Percentiles rank a stretch among this genome's conserved stretches.
Evolutionary conservation across 2,797 vertebrate species (phyloP).

Genomic region (Characodon lateralis): DNA sequence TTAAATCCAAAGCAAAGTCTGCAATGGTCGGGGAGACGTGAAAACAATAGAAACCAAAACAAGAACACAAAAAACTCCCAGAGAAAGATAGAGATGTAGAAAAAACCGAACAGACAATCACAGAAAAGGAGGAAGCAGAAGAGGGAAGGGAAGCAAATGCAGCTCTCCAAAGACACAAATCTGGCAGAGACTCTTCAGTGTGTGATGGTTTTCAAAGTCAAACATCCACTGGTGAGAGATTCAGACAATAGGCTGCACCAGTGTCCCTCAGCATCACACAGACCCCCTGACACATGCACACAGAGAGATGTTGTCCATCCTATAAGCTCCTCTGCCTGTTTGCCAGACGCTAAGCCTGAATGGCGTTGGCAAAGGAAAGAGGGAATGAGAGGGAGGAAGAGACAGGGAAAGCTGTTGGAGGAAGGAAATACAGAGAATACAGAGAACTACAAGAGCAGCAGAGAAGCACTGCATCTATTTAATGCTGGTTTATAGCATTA

Average conservation of each 20-base stretch:
- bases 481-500: slow-evolving; percentile 4
- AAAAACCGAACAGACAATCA: slow-evolving; percentile 49
- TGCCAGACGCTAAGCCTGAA: slow-evolving; percentile 76
- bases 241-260: slow-evolving; percentile 70
- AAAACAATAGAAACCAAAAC: slow-evolving; percentile 41
- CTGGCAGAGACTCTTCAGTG: slow-evolving; percentile 62
- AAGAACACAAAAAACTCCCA: neutral
- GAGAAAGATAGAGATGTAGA: slow-evolving; percentile 18
- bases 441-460: slow-evolving; percentile 30
- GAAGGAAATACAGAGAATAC: slow-evolving; percentile 27
- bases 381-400: slow-evolving; percentile 22
- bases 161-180: slow-evolving; percentile 54
- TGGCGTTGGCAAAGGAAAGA: slow-evolving; percentile 66
- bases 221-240: slow-evolving; percentile 70
- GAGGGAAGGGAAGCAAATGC: slow-evolving; percentile 35
- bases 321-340: slow-evolving; percentile 73
- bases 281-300: slow-evolving; percentile 42
- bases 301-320: slow-evolving; percentile 58
- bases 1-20: slow-evolving; percentile 57
- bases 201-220: slow-evolving; percentile 75
- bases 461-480: slow-evolving; percentile 3
- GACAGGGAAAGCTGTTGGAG: slow-evolving; percentile 26
- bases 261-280: slow-evolving; percentile 63
- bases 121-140: slow-evolving; percentile 19
- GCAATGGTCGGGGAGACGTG: slow-evolving; percentile 29